These are phyloP conservation scores for Podargus strigoides DNA, from an alignment of 2,797 vertebrate genomes.

Conservation along the genomic window DNA sequence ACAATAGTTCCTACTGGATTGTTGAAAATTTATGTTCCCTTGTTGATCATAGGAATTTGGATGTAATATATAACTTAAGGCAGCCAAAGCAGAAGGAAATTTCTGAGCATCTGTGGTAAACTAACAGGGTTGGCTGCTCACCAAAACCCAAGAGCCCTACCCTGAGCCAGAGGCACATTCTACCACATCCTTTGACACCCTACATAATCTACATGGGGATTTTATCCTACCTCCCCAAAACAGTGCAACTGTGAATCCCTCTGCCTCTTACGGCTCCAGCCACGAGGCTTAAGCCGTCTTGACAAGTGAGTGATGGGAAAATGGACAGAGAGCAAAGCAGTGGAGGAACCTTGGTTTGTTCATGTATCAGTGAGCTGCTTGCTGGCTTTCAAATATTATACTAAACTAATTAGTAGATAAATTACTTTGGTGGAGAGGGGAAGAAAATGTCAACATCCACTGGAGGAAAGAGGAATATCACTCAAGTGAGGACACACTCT, in stretches of 20 bases:
- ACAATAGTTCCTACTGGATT: background rate
- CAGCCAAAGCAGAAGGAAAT: background rate
- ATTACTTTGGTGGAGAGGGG: background rate
- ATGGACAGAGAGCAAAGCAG: background rate
- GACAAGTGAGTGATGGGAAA: background rate
- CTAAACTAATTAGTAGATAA: background rate
- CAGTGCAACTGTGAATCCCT: fast-evolving
- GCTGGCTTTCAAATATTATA: background rate
- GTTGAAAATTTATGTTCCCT: background rate
- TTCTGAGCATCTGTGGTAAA: background rate
- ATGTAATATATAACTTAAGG: background rate
- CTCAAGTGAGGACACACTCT: background rate
- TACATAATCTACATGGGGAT: fast-evolving
- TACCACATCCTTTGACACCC: background rate
- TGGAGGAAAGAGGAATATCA: background rate
- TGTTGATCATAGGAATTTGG: background rate
- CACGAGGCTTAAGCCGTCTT: background rate
- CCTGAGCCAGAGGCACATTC: background rate
- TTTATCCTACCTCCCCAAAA: background rate
- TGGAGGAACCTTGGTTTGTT: background rate
- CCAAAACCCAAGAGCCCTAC: background rate
- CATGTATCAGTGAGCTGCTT: background rate
- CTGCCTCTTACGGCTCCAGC: background rate
- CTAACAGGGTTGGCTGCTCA: background rate
- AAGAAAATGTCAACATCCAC: background rate